These are phyloP conservation scores for Creontiades dilutus DNA, from an alignment of 2,888 invertebrate genomes.

Conservation along the genomic window DNA sequence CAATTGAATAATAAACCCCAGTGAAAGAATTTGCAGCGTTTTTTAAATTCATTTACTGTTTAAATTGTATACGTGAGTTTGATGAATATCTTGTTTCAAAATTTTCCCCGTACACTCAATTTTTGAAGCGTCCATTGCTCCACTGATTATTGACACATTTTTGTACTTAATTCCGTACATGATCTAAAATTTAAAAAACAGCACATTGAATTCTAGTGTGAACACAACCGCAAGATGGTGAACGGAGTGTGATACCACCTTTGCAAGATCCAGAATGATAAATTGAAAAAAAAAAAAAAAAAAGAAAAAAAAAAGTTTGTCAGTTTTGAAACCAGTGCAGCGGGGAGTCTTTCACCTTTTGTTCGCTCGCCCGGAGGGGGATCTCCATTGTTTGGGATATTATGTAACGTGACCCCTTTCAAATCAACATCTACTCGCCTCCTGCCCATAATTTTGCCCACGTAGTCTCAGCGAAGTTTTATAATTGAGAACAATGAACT, in stretches of 20 bases:
- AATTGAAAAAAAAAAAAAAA: background rate
- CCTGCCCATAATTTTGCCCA: constrained; percentile 20
- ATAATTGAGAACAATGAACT: constrained; percentile 3
- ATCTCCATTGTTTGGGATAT: constrained; percentile 36
- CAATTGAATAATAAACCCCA: too few relatives aligned
- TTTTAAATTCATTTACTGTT: too few relatives aligned
- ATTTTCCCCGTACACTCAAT: too few relatives aligned
- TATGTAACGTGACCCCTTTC: constrained; percentile 42
- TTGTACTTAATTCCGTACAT: too few relatives aligned
- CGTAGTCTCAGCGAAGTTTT: background rate
- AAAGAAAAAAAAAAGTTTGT: background rate
- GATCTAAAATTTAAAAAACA: too few relatives aligned
- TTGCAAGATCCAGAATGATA: background rate
- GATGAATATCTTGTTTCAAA: too few relatives aligned
- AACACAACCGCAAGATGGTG: background rate
- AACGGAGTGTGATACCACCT: background rate
- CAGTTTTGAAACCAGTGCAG: constrained; percentile 42
- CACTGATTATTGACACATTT: too few relatives aligned
- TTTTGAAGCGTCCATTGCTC: too few relatives aligned
- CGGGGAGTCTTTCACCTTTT: constrained; percentile 42
- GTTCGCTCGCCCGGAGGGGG: background rate
- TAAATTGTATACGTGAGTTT: too few relatives aligned
- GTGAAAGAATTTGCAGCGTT: too few relatives aligned
- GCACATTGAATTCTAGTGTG: too few relatives aligned
- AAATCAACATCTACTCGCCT: constrained; percentile 36